These are phyloP conservation scores for Cynopterus sphinx DNA, from an alignment of 2,797 vertebrate genomes.

Conservation along the genomic window DNA sequence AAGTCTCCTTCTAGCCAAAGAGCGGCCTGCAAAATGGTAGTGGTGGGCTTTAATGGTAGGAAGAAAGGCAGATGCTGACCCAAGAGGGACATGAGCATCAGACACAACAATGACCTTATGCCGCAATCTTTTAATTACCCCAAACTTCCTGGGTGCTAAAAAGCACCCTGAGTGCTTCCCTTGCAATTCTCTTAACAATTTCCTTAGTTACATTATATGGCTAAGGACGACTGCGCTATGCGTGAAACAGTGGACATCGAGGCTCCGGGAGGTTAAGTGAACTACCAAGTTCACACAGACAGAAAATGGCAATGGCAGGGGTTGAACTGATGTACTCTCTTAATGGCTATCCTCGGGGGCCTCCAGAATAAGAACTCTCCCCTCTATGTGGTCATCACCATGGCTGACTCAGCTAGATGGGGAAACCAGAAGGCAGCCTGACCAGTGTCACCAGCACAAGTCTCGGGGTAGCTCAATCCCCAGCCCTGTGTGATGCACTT, in stretches of 20 bases:
- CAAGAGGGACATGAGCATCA: neutral
- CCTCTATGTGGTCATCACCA: neutral
- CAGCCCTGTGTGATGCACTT: neutral
- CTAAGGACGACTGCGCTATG: fast-evolving
- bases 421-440: no score
- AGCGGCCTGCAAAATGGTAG: neutral
- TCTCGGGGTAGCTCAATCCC: neutral
- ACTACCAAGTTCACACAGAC: neutral
- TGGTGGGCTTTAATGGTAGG: fast-evolving
- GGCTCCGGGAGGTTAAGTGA: neutral
- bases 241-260: neutral
- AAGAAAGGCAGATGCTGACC: neutral
- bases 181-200: fast-evolving
- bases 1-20: neutral
- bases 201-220: fast-evolving
- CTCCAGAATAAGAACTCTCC: neutral
- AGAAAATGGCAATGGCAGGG: neutral
- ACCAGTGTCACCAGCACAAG: neutral
- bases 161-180: neutral
- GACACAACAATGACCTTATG: neutral
- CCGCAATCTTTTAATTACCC: neutral
- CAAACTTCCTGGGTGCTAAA: fast-evolving
- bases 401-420: fast-evolving
- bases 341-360: neutral
- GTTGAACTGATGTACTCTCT: fast-evolving